Conservation (phyloP, 2,888 invertebrate species). For the Oxystoma pomonae region DNA sequence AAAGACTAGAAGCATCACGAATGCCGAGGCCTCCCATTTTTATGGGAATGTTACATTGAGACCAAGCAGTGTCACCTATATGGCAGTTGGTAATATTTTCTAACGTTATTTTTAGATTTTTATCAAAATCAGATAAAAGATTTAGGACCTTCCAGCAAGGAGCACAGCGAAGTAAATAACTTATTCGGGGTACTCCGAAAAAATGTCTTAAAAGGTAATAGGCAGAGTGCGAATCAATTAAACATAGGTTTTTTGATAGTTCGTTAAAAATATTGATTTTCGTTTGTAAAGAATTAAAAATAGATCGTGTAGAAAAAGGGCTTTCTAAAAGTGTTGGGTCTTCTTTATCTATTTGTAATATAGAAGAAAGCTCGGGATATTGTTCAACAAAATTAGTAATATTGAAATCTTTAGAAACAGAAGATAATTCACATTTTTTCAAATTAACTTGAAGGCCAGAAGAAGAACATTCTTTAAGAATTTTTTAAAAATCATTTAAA, state of each 20-base stretch:
- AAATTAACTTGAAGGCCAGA: background rate
- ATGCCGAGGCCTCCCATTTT: background rate
- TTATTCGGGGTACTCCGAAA: background rate
- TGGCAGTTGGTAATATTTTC: background rate
- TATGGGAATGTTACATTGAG: background rate
- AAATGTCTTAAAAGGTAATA: background rate
- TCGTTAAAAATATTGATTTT: background rate
- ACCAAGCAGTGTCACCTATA: background rate
- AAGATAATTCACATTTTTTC: background rate
- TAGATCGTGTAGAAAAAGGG: background rate
- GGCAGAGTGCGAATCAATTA: background rate
- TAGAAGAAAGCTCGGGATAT: background rate
- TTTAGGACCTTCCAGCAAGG: background rate
- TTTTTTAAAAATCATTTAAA: background rate
- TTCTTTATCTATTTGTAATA: background rate
- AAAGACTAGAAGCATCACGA: background rate
- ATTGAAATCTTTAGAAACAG: background rate
- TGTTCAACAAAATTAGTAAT: background rate
- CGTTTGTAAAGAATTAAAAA: background rate
- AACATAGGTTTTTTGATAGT: background rate
- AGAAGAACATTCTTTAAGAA: background rate
- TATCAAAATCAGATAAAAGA: background rate
- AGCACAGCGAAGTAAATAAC: background rate
- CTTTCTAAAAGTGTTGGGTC: background rate
- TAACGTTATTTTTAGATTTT: background rate